Base-by-base conservation (phyloP, 2,113 vertebrate genomes). In the Mobula hypostoma region DNA sequence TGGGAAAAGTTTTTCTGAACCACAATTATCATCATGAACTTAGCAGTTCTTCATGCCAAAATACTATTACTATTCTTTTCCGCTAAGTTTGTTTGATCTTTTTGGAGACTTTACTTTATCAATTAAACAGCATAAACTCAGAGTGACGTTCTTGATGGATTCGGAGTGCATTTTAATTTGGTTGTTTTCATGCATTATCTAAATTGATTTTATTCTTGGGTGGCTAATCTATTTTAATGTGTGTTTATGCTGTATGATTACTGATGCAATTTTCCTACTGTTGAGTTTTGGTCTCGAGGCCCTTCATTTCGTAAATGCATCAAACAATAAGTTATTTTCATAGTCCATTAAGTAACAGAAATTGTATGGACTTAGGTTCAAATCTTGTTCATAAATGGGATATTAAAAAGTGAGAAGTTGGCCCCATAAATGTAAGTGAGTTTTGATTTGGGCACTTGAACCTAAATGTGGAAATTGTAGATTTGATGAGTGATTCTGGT, bases 191-290 rank as follows among this genome's bases (percentile, higher is more conserved):
- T 19, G 21, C 21, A 27, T 85, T 85, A 58, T 58, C 82, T 85
- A 85, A 85, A 85, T 85, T 56, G 48, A 85, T 85, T 27, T 58
- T 24, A 85, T 85, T 85, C 82, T 85, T 85, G 82, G 82, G 82
- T 85, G 40, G 82, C 82, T 85, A 48, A 85, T 85, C 82, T 85
- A 58, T 85, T 85, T 85, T 85, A 85, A 85, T 40, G 48, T 27
- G 82, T 11, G 82, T 85, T 58, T 19, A 56, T 48, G 48, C 1
- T 48, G 48, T 85, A 56, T 8, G 19, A 85, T 85, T 58, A 27
- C 7, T 2, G 48, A 11, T 85, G 82, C 58, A 21, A 36, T 58
- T 58, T 58, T 3, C 32, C 14, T 80, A 32, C 78, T 80, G 32
- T 36, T 36, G 78, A 85, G 48, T 24, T 56, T 58, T 58, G 82